Conservation (phyloP, 2,113 vertebrate genomes). For the Actenoides hombroni region DNA sequence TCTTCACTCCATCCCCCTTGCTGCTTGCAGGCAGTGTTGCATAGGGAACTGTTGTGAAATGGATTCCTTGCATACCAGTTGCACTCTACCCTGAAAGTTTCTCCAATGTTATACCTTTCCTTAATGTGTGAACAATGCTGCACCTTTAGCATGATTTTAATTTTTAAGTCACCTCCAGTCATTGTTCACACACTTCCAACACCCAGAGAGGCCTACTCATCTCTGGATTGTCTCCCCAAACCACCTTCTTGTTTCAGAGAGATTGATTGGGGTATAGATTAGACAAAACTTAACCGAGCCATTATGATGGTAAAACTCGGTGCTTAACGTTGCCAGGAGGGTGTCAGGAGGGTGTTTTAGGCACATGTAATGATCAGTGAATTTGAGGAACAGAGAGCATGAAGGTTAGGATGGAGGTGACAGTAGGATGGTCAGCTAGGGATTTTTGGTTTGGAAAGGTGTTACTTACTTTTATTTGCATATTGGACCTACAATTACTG, state of each 20-base stretch:
- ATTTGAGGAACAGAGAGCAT: background rate
- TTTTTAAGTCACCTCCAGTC: too few species aligned
- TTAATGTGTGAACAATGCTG: too few species aligned
- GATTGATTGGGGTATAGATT: background rate
- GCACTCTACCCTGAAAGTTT: too few species aligned
- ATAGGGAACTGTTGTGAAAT: too few species aligned
- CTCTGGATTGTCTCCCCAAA: background rate
- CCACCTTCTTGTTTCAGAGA: background rate
- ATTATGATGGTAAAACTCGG: background rate
- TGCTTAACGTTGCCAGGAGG: too few species aligned
- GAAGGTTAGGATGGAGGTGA: background rate
- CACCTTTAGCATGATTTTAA: too few species aligned
- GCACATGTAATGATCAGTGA: too few species aligned
- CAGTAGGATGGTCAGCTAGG: too few species aligned
- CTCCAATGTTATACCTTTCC: too few species aligned
- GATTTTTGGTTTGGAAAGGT: background rate
- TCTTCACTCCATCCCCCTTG: too few species aligned
- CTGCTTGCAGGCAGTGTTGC: too few species aligned
- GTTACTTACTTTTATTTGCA: background rate
- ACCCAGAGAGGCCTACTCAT: background rate
- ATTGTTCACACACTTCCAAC: background rate
- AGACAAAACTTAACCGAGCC: background rate
- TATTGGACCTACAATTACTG: background rate
- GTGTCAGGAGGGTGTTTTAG: background rate
- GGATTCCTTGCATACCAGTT: too few species aligned